Evolutionary conservation across 2,797 vertebrate genomes (phyloP).

Genomic region (Sylvia borin): DNA sequence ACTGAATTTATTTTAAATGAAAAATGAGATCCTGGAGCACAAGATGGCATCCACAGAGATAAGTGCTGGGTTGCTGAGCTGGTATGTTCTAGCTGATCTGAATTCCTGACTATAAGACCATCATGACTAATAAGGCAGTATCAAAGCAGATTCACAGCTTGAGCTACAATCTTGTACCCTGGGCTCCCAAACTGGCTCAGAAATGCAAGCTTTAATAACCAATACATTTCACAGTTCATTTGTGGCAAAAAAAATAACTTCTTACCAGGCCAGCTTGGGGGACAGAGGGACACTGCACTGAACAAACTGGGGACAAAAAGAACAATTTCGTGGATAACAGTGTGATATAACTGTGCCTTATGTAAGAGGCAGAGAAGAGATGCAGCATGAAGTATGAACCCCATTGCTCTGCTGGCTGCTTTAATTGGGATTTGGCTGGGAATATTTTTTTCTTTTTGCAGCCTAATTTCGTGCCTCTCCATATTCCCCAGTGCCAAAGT

Average conservation of each 20-base stretch:
- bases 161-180: slow-evolving; percentile 58
- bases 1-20: slow-evolving; percentile 67
- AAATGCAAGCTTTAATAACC: slow-evolving; percentile 61
- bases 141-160: slow-evolving; percentile 59
- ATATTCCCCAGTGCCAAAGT: slow-evolving; percentile 15
- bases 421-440: slow-evolving; percentile 26
- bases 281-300: slow-evolving; percentile 48
- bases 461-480: slow-evolving; percentile 8
- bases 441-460: not conserved
- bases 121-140: slow-evolving; percentile 59
- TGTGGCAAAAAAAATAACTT: slow-evolving; percentile 15
- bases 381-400: not conserved
- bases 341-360: slow-evolving; percentile 3
- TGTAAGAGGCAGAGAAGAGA: slow-evolving; percentile 37
- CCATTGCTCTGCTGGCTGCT: slow-evolving; percentile 16
- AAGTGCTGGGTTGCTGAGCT: slow-evolving; percentile 61
- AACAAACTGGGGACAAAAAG: slow-evolving; percentile 37
- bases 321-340: not conserved
- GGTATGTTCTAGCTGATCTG: slow-evolving; percentile 49
- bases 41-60: slow-evolving; percentile 60
- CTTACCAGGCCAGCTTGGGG: slow-evolving; percentile 56
- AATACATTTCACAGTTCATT: slow-evolving; percentile 61
- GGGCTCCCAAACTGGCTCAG: slow-evolving; percentile 58
- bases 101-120: slow-evolving; percentile 59
- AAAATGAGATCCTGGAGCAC: slow-evolving; percentile 60